phyloP scores from a whole-genome alignment of 2,888 invertebrate species.

The Drosophila ezoana region DNA sequence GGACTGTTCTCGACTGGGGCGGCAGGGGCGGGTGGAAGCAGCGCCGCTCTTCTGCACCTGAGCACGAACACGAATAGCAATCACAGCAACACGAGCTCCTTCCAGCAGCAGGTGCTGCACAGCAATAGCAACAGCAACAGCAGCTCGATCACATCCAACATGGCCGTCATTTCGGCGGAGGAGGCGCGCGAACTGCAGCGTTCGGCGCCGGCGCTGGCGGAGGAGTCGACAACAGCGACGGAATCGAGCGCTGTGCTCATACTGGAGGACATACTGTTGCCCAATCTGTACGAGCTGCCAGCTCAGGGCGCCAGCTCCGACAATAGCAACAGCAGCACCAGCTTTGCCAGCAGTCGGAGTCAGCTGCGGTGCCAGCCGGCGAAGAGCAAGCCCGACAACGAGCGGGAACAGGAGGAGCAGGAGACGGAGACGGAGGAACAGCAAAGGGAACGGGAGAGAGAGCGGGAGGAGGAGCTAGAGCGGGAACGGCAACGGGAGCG shows the following conservation, averaged over 20 bases:
- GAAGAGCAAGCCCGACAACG: background rate
- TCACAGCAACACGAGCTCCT: background rate
- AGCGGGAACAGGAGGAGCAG: background rate
- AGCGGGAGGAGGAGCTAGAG: background rate
- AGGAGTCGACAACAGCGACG: conserved; percentile 15
- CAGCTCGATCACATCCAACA: conserved; percentile 38
- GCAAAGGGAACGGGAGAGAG: background rate
- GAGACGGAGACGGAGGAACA: background rate
- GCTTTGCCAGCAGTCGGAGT: conserved; percentile 2
- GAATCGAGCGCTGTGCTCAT: conserved; percentile 47
- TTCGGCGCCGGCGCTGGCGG: conserved; percentile 40
- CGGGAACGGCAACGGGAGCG: background rate
- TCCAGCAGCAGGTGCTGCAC: background rate
- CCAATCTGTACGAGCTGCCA: conserved; percentile 47
- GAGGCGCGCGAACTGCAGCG: conserved; percentile 55
- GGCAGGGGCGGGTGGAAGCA: too few species aligned
- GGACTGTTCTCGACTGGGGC: background rate
- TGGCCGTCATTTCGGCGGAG: conserved; percentile 44
- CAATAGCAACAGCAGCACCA: conserved; percentile 4
- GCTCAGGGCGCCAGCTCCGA: conserved; percentile 14
- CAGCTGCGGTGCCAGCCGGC: background rate
- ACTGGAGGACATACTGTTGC: conserved; percentile 63
- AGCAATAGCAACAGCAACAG: conserved; percentile 19
- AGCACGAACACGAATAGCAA: background rate
- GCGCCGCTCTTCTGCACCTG: too few species aligned